Percentiles rank a stretch among this genome's conserved stretches.
These are phyloP conservation scores for Notolepis coatsorum DNA, from an alignment of 2,797 vertebrate genomes.

Conservation along the genomic window DNA sequence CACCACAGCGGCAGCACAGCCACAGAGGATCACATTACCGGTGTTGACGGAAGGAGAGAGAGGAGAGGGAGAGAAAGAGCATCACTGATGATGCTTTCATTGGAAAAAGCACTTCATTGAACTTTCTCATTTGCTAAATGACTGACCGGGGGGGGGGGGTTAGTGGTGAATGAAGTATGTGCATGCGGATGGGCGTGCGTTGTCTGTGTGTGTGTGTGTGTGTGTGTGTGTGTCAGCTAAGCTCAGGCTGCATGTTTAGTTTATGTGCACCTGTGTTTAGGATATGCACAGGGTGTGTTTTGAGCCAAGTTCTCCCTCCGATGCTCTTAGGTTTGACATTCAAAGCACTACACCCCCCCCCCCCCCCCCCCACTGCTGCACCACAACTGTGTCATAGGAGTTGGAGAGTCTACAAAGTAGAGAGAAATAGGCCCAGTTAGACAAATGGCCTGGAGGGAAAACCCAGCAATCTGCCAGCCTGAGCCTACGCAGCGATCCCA, in stretches of 20 bases:
- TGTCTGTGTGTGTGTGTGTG: neutral
- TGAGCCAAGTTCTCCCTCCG: no score
- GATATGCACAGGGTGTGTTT: neutral
- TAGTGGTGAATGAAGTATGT: constrained; percentile 3
- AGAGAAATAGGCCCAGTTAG: no score
- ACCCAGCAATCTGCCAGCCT: neutral
- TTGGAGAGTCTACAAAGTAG: neutral
- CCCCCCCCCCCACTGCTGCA: no score
- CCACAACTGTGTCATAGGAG: no score
- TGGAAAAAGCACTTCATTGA: neutral
- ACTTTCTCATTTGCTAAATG: constrained; percentile 22
- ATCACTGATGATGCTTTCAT: constrained; percentile 13
- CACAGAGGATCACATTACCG: constrained; percentile 37
- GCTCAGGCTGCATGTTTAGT: neutral
- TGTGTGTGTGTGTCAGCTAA: neutral
- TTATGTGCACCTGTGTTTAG: neutral
- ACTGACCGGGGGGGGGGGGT: neutral
- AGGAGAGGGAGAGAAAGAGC: neutral
- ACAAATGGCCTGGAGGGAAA: neutral
- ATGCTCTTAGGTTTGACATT: no score
- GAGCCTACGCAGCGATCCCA: neutral
- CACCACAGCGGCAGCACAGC: constrained; percentile 15
- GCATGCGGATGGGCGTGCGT: neutral
- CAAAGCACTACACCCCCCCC: no score
- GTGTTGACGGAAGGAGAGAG: constrained; percentile 27